Base-by-base conservation (phyloP, 2,113 vertebrate species). In the Phalacrocorax aristotelis region DNA sequence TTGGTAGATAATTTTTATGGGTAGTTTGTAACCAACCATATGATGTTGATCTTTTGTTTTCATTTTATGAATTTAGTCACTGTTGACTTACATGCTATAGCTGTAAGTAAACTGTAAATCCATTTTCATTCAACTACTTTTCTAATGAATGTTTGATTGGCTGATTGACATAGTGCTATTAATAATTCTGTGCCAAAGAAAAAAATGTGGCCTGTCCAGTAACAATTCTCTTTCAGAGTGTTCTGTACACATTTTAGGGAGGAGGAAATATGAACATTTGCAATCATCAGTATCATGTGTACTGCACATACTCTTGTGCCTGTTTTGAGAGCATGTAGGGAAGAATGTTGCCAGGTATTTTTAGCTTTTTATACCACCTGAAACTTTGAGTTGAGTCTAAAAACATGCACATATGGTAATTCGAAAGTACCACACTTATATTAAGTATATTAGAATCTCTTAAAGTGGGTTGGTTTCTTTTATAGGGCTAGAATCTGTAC, bases 31-130 rank as follows among this genome's bases (percentile, higher is more conserved):
- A 85, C 58, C 70, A 49, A 15, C 51, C 6, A 6, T 60, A 61
- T 85, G 18, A 15, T 72, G 36, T 42, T 81, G 51, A 70, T 40
- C 17, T 58, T 84, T 48, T 57, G 21, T 14, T 90, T 83, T 57
- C 55, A 26, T 78, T 75, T 93, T 48, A 40, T 72, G 7, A 65
- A 82, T 93, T 87, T 60, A 71, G 30, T 96, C 26, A n/a, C 44
- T 90, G 44, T 91, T 96, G 34, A 80, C 78, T 95, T 94, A 94
- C 57, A 52, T 87, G 81, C 70, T 91, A 7, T 79, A 91, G 78
- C 91, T 93, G 82, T 97, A 90, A 97, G 85, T 61, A 92, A 97
- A 70, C 90, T 91, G 82, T 93, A 96, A 95, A 95, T 93, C 78
- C 77, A 76, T 89, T 97, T 95, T 90, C 84, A 80, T 32, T 93